Base-by-base conservation (phyloP, 2,888 invertebrate species). In the Bedellia somnulentella region DNA sequence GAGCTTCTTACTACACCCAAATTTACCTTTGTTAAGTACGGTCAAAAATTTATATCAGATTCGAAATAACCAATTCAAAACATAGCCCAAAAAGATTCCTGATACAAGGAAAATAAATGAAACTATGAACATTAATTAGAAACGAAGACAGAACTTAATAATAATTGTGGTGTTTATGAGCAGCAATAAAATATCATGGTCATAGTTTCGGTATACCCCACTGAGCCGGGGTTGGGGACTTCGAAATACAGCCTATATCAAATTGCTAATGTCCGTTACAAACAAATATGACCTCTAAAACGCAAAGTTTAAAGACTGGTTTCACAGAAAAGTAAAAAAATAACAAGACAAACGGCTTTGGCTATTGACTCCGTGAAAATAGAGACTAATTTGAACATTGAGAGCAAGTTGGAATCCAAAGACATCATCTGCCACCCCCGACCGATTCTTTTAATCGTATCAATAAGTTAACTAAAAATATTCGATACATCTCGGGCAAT, bases 181-280 rank as follows among this genome's bases (percentile, higher is more conserved):
- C n/a, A n/a, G n/a, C n/a, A n/a, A n/a, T n/a, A n/a, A n/a, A n/a
- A n/a, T n/a, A n/a, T n/a, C n/a, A n/a, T n/a, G n/a, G n/a, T n/a
- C n/a, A n/a, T n/a, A n/a, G n/a, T n/a, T n/a, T n/a, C n/a, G n/a
- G n/a, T n/a, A n/a, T n/a, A n/a, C n/a, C 68, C 70, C 60, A 64
- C 66, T 62, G 70, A 30, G 68, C 36, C 49, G 52, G 57, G 56
- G 55, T 51, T 46, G 52, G 45, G 43, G 49, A 47, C 46, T 45
- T 10, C 24, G 24, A 11, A n/a, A 21, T 21, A 21, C 21, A 21
- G 21, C 21, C 21, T 21, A 10, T 21, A 21, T 21, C 21, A 8
- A 21, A 21, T 21, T 21, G 3, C 21, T n/a, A 21, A 2, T 3
- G 2, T 21, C 10, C 2, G 3, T 21, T 8, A 21, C 21, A 21